Evolutionary conservation across 2,888 invertebrate genomes (phyloP).

Genomic region (Thecocarcelia acutangulata): DNA sequence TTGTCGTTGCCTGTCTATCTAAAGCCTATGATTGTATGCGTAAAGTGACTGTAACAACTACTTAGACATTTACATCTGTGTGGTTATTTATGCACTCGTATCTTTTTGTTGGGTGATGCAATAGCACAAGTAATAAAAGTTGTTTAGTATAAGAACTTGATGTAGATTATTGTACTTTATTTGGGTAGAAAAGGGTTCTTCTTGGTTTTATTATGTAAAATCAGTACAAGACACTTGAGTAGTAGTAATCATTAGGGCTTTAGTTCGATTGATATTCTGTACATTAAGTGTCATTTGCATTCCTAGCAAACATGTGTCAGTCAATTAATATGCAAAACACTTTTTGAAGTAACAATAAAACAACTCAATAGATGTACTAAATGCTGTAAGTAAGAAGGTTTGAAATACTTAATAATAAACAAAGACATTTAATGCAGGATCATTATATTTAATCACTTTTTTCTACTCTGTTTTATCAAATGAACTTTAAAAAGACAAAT

Average conservation of each 20-base stretch:
- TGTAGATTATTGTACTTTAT: conserved; percentile 29
- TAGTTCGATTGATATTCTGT: conserved; percentile 39
- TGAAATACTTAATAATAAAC: not conserved
- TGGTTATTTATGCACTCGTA: not conserved
- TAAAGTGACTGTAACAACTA: conserved; percentile 25
- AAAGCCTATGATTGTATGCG: conserved; percentile 14
- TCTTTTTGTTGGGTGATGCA: no score
- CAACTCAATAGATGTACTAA: not conserved
- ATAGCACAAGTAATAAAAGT: not conserved
- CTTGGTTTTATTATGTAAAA: conserved; percentile 13
- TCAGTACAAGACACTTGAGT: conserved; percentile 48
- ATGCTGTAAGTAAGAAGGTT: conserved; percentile 25
- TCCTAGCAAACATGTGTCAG: conserved; percentile 55
- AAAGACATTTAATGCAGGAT: not conserved
- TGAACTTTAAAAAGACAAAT: no score
- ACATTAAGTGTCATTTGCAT: conserved; percentile 53
- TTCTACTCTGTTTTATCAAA: no score
- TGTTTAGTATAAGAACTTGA: not conserved
- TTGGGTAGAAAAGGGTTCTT: not conserved
- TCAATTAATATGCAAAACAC: conserved; percentile 61
- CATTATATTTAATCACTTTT: no score
- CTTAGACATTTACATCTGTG: not conserved
- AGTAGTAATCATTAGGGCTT: conserved; percentile 52
- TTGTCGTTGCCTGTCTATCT: conserved; percentile 31
- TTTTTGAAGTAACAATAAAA: conserved; percentile 8